Base-by-base conservation (phyloP, 2,113 vertebrate genomes). In the Scolopax mira region DNA sequence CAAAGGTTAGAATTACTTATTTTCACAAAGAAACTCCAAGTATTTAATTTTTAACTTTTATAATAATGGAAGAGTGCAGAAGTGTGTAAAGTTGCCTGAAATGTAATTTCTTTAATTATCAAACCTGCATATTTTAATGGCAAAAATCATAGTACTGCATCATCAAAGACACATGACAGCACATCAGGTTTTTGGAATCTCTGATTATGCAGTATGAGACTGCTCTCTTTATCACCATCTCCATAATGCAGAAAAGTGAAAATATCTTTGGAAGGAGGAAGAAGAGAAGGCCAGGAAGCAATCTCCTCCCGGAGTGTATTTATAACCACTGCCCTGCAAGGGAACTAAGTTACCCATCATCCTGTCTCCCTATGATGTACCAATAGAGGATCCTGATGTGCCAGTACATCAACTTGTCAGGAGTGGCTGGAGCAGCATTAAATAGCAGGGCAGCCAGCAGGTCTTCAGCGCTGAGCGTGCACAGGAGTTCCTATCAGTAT, bases 331-430 rank as follows among this genome's bases (percentile, higher is more conserved):
- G 79, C 65, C 44, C 77, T 66, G 30, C 2, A 1, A 66, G 51
- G 72, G 28, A 85, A 31, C 3, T 12, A 0, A 3, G 64, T 67
- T 61, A 51, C 64, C 1, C 6, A 31, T 39, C 75, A 64, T 15
- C 7, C 79, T 92, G 72, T 48, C 83, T 84, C 46, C 69, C 27
- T 33, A 1, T 57, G 89, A 83, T 79, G 46, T 18, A 79, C 37
- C 88, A 77, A 16, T n/a, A 42, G 24, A 39, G 67, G 79, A 55
- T 51, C 33, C 77, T 90, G 86, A n/a, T 80, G 88, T 75, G 73
- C 49, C 77, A 85, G 86, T 9, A 16, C 73, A 75, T 75, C 94
- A 67, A 21, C 69, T 27, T 67, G 84, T 39, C 90, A 86, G 75
- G 8, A 60, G 79, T 3, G 3, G n/a, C 65, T 24, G 6, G 10